phyloP scores from a whole-genome alignment of 2,797 vertebrate species.

The Atherinosoma microstoma region DNA sequence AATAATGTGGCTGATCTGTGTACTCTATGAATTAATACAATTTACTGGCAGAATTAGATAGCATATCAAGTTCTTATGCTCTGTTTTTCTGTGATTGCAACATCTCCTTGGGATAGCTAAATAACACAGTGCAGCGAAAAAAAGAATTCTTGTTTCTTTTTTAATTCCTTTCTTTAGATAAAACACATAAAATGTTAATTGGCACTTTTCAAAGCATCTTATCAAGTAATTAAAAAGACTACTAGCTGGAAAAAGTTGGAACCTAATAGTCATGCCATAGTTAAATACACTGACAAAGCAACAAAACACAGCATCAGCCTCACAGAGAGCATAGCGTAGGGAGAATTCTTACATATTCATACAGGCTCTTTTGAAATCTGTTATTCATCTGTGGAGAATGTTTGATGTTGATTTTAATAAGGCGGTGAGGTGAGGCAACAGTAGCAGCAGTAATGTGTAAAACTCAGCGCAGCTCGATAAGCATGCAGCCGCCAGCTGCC shows the following conservation, averaged over 20 bases:
- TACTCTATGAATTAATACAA: neutral
- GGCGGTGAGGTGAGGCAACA: slow-evolving; percentile 74
- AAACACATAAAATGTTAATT: slow-evolving; percentile 10
- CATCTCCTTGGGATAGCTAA: neutral
- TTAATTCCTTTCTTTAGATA: neutral
- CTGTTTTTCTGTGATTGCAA: neutral
- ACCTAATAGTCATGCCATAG: slow-evolving; percentile 25
- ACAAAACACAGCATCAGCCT: slow-evolving; percentile 24
- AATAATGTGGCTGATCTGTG: neutral
- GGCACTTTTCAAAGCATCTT: slow-evolving; percentile 21
- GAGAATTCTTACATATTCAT: slow-evolving; percentile 68
- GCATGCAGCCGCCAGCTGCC: slow-evolving; percentile 63
- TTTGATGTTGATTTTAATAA: slow-evolving; percentile 82
- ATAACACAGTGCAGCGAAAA: neutral
- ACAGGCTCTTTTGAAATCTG: slow-evolving; percentile 66
- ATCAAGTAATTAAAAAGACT: slow-evolving; percentile 25
- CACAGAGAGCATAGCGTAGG: slow-evolving; percentile 33
- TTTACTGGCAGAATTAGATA: neutral
- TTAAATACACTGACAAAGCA: slow-evolving; percentile 29
- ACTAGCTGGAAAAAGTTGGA: slow-evolving; percentile 22
- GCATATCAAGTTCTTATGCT: neutral
- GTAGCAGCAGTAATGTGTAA: slow-evolving; percentile 55
- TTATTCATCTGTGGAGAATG: slow-evolving; percentile 60
- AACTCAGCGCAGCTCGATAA: slow-evolving; percentile 55
- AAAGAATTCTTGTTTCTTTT: neutral